Base-by-base conservation (phyloP, 2,797 vertebrate genomes). In the Phaenicophaeus curvirostris region DNA sequence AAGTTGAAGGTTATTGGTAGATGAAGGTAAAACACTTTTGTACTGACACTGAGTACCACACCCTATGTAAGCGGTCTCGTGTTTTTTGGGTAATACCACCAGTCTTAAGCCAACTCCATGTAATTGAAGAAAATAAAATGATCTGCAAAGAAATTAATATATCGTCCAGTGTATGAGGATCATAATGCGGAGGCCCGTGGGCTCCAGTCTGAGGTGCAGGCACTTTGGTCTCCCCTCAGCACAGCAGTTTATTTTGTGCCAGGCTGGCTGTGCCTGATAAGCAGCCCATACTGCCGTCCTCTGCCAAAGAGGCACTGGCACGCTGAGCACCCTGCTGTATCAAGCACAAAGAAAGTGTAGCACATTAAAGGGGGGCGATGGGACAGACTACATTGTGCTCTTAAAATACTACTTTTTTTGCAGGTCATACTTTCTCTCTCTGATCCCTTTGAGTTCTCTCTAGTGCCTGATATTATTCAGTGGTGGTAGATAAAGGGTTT, bases 361-460 rank as follows among this genome's bases (percentile, higher is more conserved):
- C 35, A 4, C 85, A 37, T 89, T 80, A 62, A 14, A 72, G n/a
- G 23, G 12, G n/a, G 4, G 20, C 46, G 25, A 66, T 35, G 9
- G 39, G 39, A 13, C 13, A 18, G 3, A 21, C 9, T 21, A 12
- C 16, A 7, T 28, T 81, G 42, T 54, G 39, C 33, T 92, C 48
- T 69, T 59, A 85, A 91, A 95, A 68, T 84, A 50, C 25, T 48
- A 6, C 13, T 28, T 80, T 91, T 48, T 93, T 37, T 55, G 62
- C 62, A 55, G 54, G 54, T 91, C 48, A 15, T 66, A 15, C 75
- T 91, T 92, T 41, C 37, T 63, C 42, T 69, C 35, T 57, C 24
- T 85, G 1, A 79, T 89, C 54, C 48, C 48, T 91, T 89, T 87
- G 41, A 44, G 42, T 23, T 80, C 69, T 77, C 55, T 74, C 20